A percentile compares a stretch with the other conserved stretches of the same genome.
Conservation (phyloP, 2,113 vertebrate genomes). For the Ailurus styani region DNA sequence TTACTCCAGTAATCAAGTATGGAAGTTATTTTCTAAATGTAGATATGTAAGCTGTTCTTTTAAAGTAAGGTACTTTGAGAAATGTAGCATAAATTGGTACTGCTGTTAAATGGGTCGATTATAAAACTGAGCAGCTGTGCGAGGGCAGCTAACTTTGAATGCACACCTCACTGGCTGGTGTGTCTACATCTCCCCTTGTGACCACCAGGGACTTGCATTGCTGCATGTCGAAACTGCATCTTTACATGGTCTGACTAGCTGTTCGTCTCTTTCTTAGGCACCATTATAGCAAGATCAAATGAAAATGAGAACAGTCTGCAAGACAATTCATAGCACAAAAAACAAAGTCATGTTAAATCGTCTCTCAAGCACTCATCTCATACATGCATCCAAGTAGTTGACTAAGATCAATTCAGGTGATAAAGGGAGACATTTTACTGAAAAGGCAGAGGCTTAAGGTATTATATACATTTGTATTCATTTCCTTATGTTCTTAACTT, state of each 20-base stretch:
- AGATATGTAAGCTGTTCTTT: slow-evolving; percentile 81
- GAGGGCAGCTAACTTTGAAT: slow-evolving; percentile 86
- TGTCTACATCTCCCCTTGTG: not conserved
- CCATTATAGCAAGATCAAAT: not conserved
- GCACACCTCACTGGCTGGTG: slow-evolving; percentile 50
- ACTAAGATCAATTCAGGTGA: not conserved
- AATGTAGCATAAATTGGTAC: slow-evolving; percentile 92
- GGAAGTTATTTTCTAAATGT: slow-evolving; percentile 82
- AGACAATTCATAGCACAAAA: slow-evolving; percentile 41
- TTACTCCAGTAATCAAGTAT: slow-evolving; percentile 78
- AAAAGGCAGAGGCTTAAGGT: slow-evolving; percentile 44
- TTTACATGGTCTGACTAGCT: not conserved
- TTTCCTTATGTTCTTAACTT: not conserved
- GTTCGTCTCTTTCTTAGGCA: not conserved
- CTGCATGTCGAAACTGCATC: slow-evolving; percentile 11
- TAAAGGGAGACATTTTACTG: not conserved
- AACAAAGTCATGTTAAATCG: not conserved
- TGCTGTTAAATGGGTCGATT: slow-evolving; percentile 86
- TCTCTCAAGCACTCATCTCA: not conserved
- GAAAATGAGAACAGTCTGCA: slow-evolving; percentile 23
- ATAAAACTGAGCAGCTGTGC: slow-evolving; percentile 85
- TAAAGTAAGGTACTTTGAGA: slow-evolving; percentile 82
- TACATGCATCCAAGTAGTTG: not conserved
- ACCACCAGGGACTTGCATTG: not conserved
- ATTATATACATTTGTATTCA: not conserved